Percentiles rank a stretch among this genome's conserved stretches.
Evolutionary conservation across 2,888 invertebrate genomes (phyloP).

Genomic region (Drosophila barbarae): DNA sequence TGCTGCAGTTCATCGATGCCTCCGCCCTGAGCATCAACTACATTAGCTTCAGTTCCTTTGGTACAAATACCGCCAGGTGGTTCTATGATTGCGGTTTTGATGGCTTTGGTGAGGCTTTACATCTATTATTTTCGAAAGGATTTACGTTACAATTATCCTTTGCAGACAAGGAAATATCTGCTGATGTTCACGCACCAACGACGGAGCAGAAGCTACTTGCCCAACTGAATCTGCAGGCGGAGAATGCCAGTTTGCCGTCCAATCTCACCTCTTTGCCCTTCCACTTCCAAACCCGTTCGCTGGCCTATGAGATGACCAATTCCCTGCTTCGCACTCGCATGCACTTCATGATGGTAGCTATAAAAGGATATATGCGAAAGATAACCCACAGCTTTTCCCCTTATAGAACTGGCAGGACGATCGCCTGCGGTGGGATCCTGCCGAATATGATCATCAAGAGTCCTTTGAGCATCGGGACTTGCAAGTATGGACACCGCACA

Average conservation of each 20-base stretch:
- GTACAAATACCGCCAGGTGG: slow-evolving; percentile 84
- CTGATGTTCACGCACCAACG: slow-evolving; percentile 76
- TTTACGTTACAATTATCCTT: neutral
- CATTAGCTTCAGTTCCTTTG: slow-evolving; percentile 86
- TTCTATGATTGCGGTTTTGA: slow-evolving; percentile 83
- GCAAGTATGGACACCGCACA: slow-evolving; percentile 72
- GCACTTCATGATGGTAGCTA: slow-evolving; percentile 79
- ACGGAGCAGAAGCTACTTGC: slow-evolving; percentile 81
- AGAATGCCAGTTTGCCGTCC: slow-evolving; percentile 79
- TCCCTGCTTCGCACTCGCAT: slow-evolving; percentile 76
- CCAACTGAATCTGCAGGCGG: slow-evolving; percentile 80
- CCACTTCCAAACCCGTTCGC: slow-evolving; percentile 70
- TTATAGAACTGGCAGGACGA: slow-evolving; percentile 82
- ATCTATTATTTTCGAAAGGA: too few species aligned
- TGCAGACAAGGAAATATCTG: slow-evolving; percentile 67
- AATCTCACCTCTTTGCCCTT: slow-evolving; percentile 66
- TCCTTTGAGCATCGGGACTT: slow-evolving; percentile 57
- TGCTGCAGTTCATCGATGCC: slow-evolving; percentile 83
- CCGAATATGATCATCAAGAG: slow-evolving; percentile 81
- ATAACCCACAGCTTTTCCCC: neutral
- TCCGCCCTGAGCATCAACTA: slow-evolving; percentile 83
- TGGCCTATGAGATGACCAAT: slow-evolving; percentile 68
- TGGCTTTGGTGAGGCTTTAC: slow-evolving; percentile 58
- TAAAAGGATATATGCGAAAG: neutral
- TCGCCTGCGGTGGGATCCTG: slow-evolving; percentile 83